These are phyloP conservation scores for Sarcophaga carnaria DNA, from an alignment of 2,888 invertebrate species.

Conservation along the genomic window DNA sequence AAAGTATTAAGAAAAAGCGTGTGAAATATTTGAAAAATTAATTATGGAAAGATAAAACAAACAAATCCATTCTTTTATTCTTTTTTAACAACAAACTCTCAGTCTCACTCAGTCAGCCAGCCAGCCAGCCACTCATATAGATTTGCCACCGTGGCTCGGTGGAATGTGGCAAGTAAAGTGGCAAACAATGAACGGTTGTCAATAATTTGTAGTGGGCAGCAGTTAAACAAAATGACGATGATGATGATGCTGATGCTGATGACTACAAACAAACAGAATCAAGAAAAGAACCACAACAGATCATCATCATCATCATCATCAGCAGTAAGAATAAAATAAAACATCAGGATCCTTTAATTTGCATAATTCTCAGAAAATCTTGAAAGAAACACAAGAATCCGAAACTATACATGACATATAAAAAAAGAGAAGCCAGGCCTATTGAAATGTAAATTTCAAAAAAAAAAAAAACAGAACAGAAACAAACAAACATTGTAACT, in stretches of 20 bases:
- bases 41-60: slow-evolving; percentile 67
- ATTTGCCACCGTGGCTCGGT: slow-evolving; percentile 5
- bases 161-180: slow-evolving; percentile 32
- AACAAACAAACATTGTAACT: neutral
- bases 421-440: slow-evolving; percentile 34
- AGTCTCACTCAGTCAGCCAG: neutral
- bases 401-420: slow-evolving; percentile 17
- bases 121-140: neutral
- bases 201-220: slow-evolving; percentile 60
- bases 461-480: slow-evolving; percentile 7
- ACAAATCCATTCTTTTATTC: slow-evolving; percentile 55
- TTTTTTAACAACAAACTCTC: slow-evolving; percentile 37
- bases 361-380: slow-evolving; percentile 69
- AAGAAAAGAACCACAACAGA: slow-evolving; percentile 52
- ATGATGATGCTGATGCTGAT: slow-evolving; percentile 45
- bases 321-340: slow-evolving; percentile 16
- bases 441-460: slow-evolving; percentile 61
- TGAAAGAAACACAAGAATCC: slow-evolving; percentile 41
- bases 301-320: slow-evolving; percentile 2
- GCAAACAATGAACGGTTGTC: slow-evolving; percentile 18
- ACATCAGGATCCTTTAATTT: slow-evolving; percentile 68
- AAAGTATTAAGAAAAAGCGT: slow-evolving; percentile 54
- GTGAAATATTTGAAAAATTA: slow-evolving; percentile 68
- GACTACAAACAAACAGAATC: slow-evolving; percentile 41
- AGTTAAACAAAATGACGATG: slow-evolving; percentile 11